phyloP scores from a whole-genome alignment of 2,113 vertebrate genomes.

The Conger conger region DNA sequence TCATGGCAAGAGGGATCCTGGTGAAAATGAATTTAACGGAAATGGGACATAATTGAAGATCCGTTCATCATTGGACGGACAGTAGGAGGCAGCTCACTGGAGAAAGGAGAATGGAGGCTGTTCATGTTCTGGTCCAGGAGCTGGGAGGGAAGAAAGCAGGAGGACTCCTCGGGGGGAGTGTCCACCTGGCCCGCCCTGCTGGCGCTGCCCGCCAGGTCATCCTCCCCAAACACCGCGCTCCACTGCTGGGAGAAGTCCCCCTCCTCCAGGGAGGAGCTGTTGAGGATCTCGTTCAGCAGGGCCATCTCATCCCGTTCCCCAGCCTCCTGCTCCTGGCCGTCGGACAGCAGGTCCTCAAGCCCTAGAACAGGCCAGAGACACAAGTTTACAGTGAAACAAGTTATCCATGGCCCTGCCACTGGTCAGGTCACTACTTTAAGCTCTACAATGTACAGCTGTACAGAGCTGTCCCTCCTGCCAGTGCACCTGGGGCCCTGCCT shows the following conservation, averaged over 20 bases:
- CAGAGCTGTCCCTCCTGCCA: no score
- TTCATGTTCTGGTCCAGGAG: slow-evolving; percentile 88
- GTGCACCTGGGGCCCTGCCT: no score
- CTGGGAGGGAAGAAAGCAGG: slow-evolving; percentile 89
- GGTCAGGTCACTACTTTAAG: slow-evolving; percentile 6
- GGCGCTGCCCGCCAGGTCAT: slow-evolving; percentile 40
- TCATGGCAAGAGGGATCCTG: background rate
- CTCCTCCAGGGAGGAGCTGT: slow-evolving; percentile 76
- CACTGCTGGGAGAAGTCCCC: slow-evolving; percentile 83
- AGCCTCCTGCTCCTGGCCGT: slow-evolving; percentile 59
- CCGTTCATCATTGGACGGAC: background rate
- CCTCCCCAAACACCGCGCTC: slow-evolving; percentile 83
- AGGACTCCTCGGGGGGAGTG: slow-evolving; percentile 48
- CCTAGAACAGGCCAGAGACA: slow-evolving; percentile 48
- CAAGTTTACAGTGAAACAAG: slow-evolving; percentile 17
- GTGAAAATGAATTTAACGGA: background rate
- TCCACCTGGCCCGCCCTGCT: slow-evolving; percentile 52
- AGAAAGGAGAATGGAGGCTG: slow-evolving; percentile 71
- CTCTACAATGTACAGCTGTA: background rate
- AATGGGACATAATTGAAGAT: background rate
- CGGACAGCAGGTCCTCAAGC: slow-evolving; percentile 54
- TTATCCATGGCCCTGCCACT: background rate
- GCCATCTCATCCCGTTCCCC: slow-evolving; percentile 79
- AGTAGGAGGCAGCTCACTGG: slow-evolving; percentile 66
- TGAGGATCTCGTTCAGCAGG: slow-evolving; percentile 86